Conservation (phyloP, 2,113 vertebrate species). For the Malurus cyaneus region DNA sequence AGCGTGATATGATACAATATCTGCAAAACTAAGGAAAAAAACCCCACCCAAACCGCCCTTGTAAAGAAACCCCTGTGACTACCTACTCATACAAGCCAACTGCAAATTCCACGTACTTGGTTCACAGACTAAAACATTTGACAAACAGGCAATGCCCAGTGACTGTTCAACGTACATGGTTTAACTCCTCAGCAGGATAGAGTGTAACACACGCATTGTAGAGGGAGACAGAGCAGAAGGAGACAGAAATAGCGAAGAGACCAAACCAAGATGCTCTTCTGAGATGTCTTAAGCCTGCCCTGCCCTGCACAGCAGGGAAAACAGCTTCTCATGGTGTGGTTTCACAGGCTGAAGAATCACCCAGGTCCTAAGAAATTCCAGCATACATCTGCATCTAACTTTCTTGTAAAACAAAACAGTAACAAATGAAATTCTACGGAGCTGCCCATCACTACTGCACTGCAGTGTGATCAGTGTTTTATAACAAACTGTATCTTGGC, state of each 20-base stretch:
- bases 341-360: neutral
- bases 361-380: neutral
- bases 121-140: neutral
- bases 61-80: neutral
- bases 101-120: neutral
- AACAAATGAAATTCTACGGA: neutral
- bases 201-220: rapidly evolving
- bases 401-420: neutral
- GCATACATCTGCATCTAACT: neutral
- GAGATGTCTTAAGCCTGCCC: neutral
- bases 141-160: neutral
- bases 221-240: neutral
- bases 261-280: neutral
- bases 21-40: neutral
- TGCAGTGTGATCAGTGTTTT: neutral
- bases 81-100: neutral
- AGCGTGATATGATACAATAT: neutral
- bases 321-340: neutral
- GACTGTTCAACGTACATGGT: neutral
- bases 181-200: neutral
- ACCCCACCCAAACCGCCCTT: neutral
- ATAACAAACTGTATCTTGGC: neutral
- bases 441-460: neutral
- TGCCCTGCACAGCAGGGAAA: neutral
- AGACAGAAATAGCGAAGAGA: neutral